Conservation (phyloP, 64 coral and sea anemone genomes). For the Exaiptasia diaphana region DNA sequence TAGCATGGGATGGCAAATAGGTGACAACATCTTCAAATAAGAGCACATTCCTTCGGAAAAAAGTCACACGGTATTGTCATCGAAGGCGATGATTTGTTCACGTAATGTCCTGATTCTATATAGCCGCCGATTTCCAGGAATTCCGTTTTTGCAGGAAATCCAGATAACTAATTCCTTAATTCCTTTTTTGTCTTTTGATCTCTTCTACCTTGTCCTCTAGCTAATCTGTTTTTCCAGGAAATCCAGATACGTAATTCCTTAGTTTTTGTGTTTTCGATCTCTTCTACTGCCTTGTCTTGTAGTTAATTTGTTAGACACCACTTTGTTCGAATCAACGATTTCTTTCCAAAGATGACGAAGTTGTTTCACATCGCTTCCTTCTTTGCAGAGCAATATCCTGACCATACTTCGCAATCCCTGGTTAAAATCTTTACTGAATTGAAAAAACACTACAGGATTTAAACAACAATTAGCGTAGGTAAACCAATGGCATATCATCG, state of each 20-base stretch:
- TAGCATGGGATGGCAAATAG: no score
- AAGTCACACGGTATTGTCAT: no score
- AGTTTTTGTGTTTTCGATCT: background rate
- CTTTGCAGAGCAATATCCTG: background rate
- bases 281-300: no score
- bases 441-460: constrained; percentile 59
- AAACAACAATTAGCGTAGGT: constrained; percentile 69
- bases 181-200: background rate
- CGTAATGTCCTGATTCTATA: no score
- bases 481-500: constrained; percentile 65
- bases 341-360: background rate
- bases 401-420: constrained; percentile 24
- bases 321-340: background rate
- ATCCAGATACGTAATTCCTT: background rate
- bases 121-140: no score
- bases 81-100: no score
- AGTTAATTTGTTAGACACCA: no score
- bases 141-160: no score
- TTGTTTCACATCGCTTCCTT: background rate
- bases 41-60: no score
- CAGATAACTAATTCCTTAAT: background rate
- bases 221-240: background rate
- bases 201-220: background rate
- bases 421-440: constrained; percentile 65
- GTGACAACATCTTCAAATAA: no score